These are phyloP conservation scores for Gallinago undulata DNA, from an alignment of 2,113 vertebrate genomes.

Conservation along the genomic window DNA sequence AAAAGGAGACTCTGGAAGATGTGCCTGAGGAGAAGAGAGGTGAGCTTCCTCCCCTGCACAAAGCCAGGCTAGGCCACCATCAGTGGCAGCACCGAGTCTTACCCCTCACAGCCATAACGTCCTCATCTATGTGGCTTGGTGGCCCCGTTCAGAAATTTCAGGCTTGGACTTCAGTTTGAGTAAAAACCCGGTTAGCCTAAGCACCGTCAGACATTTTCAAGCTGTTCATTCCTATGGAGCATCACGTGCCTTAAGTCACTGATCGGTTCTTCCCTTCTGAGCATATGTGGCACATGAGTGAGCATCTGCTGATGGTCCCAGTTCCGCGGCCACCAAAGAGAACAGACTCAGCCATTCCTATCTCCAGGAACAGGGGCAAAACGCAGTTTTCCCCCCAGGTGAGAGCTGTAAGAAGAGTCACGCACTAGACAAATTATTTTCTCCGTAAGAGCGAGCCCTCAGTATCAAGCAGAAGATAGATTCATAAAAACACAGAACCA, in stretches of 20 bases:
- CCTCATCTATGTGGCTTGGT: fast-evolving
- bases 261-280: too few relatives aligned
- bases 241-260: background rate
- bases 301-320: background rate
- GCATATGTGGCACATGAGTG: fast-evolving
- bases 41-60: background rate
- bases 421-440: background rate
- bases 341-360: background rate
- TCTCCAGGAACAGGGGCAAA: background rate
- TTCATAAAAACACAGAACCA: too few relatives aligned
- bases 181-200: background rate
- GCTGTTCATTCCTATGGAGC: background rate
- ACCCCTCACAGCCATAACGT: background rate
- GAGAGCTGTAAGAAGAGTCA: background rate
- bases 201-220: background rate
- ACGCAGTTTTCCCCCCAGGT: background rate
- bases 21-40: background rate
- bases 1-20: background rate
- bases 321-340: background rate
- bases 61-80: background rate
- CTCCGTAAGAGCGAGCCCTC: background rate
- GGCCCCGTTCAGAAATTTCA: background rate
- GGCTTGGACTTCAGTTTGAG: background rate
- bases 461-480: background rate
- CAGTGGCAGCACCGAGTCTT: fast-evolving